Evolutionary conservation across 2,797 vertebrate species (phyloP).

Genomic region (Lemur catta): DNA sequence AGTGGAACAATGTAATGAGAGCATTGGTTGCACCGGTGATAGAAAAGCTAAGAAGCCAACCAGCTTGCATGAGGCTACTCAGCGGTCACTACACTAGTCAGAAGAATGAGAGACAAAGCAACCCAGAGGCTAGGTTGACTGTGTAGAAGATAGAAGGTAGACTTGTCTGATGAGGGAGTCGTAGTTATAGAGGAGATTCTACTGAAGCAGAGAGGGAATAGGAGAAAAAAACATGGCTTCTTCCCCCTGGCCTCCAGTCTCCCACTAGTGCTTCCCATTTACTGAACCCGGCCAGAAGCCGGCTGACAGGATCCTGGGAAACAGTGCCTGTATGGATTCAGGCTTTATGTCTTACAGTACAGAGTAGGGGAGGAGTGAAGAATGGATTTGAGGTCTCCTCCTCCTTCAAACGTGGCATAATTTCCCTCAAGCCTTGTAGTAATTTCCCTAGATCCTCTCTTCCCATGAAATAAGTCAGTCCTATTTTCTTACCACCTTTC

Average conservation of each 20-base stretch:
- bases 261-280: not conserved
- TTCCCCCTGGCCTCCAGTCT: not conserved
- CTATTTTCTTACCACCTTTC: not conserved
- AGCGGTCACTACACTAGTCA: not conserved
- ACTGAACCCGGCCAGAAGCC: not conserved
- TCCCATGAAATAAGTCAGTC: not conserved
- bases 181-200: not conserved
- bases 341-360: not conserved
- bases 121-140: not conserved
- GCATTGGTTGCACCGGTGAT: not conserved
- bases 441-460: not conserved
- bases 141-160: not conserved
- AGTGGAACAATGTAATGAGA: constrained; percentile 37
- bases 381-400: not conserved
- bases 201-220: not conserved
- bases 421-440: not conserved
- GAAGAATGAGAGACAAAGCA: not conserved
- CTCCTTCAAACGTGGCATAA: not conserved
- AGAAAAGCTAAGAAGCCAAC: constrained; percentile 5
- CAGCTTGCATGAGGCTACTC: not conserved
- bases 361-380: not conserved
- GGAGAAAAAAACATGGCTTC: not conserved
- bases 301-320: not conserved
- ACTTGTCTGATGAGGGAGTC: not conserved
- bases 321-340: not conserved